Conservation (phyloP, 2,797 vertebrate genomes). For the Cyclura pinguis region DNA sequence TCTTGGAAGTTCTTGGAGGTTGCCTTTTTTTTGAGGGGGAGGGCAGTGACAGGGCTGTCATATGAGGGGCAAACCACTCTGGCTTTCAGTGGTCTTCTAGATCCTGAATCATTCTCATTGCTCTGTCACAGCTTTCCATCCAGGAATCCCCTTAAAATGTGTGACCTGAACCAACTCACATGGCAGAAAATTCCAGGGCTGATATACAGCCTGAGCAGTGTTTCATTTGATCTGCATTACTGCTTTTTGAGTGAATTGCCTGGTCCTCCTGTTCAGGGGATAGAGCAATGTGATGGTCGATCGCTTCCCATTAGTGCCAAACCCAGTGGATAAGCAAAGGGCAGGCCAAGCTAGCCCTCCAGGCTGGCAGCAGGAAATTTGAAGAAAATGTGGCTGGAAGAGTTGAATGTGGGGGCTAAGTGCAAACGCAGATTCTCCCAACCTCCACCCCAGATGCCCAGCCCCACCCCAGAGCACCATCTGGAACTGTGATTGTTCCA, state of each 20-base stretch:
- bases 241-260: not conserved
- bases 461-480: constrained; percentile 38
- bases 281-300: not conserved
- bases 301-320: constrained; percentile 30
- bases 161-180: not conserved
- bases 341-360: constrained; percentile 14
- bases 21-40: too few relatives aligned
- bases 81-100: not conserved
- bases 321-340: constrained; percentile 15
- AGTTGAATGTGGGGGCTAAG: not conserved
- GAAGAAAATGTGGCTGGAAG: constrained; percentile 19
- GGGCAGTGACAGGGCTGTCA: too few relatives aligned
- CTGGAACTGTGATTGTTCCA: constrained; percentile 48
- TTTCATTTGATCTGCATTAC: not conserved
- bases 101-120: not conserved
- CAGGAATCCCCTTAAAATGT: not conserved
- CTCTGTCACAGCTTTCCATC: not conserved
- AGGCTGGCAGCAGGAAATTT: not conserved
- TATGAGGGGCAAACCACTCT: too few relatives aligned
- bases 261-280: not conserved
- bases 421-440: constrained; percentile 36
- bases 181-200: not conserved
- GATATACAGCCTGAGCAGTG: not conserved
- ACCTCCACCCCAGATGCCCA: not conserved
- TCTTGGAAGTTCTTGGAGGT: too few relatives aligned